These are phyloP conservation scores for Leucania comma DNA, from an alignment of 2,888 invertebrate genomes.

Conservation along the genomic window DNA sequence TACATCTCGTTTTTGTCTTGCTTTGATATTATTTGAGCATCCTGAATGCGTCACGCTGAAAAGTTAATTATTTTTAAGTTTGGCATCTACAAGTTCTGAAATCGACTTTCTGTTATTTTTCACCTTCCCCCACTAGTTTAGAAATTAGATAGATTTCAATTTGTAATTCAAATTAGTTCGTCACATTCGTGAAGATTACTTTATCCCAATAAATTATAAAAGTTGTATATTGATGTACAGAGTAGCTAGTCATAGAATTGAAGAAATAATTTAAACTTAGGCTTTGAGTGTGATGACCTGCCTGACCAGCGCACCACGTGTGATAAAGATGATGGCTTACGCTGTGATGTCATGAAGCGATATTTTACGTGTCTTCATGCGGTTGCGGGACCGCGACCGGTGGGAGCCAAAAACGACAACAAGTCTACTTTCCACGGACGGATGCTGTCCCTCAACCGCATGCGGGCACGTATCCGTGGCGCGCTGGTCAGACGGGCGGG, in stretches of 20 bases:
- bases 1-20: slow-evolving; percentile 51
- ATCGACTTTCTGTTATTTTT: slow-evolving; percentile 53
- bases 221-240: slow-evolving; percentile 56
- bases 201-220: slow-evolving; percentile 3
- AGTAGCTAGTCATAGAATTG: slow-evolving; percentile 56
- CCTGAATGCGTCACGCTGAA: slow-evolving; percentile 40
- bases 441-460: too few relatives aligned
- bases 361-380: background rate
- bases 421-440: too few relatives aligned
- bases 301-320: slow-evolving; percentile 18
- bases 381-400: background rate
- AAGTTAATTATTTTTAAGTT: slow-evolving; percentile 35
- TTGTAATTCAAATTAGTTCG: slow-evolving; percentile 25
- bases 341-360: background rate
- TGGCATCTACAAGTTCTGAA: slow-evolving; percentile 34
- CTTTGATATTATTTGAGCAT: slow-evolving; percentile 53
- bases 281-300: background rate
- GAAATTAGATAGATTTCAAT: slow-evolving; percentile 41
- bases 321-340: background rate
- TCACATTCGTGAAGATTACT: slow-evolving; percentile 6
- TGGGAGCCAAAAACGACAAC: too few relatives aligned
- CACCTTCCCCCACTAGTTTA: slow-evolving; percentile 66
- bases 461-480: background rate
- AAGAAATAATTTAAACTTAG: slow-evolving; percentile 11
- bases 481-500: background rate